phyloP scores from a whole-genome alignment of 2,888 invertebrate species.

The Conchocele bisecta region DNA sequence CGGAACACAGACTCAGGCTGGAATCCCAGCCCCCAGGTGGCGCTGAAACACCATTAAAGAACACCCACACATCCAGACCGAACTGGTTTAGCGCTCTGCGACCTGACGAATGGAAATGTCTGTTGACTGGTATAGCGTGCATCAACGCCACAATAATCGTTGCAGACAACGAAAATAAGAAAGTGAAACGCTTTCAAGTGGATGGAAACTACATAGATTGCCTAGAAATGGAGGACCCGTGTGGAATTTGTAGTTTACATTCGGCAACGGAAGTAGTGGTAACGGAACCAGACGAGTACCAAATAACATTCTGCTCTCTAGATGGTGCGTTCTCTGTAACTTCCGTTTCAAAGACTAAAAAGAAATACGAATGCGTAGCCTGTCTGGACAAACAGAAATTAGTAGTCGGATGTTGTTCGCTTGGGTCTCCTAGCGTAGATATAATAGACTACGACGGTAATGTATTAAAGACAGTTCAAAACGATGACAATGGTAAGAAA shows the following conservation, averaged over 20 bases:
- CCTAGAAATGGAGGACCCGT: constrained; percentile 56
- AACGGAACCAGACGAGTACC: constrained; percentile 55
- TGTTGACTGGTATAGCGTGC: constrained; percentile 55
- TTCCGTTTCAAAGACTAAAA: constrained; percentile 49
- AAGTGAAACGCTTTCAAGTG: constrained; percentile 53
- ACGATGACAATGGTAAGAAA: constrained; percentile 26
- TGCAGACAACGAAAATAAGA: constrained; percentile 63
- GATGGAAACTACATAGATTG: constrained; percentile 45
- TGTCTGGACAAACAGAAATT: constrained; percentile 53
- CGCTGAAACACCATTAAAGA: no score
- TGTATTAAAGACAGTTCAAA: constrained; percentile 49
- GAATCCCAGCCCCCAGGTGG: no score
- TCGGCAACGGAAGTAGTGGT: constrained; percentile 53
- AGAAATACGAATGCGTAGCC: constrained; percentile 59
- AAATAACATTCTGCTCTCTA: constrained; percentile 56
- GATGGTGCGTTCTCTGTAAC: constrained; percentile 45
- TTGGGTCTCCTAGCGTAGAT: constrained; percentile 56
- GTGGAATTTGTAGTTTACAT: constrained; percentile 51
- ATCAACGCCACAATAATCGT: constrained; percentile 42
- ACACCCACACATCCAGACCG: no score
- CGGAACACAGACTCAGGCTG: no score
- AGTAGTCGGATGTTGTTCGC: constrained; percentile 60
- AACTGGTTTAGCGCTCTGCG: constrained; percentile 46
- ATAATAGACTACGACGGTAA: constrained; percentile 56
- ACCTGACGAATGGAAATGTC: constrained; percentile 50